These are phyloP conservation scores for Scaptomyza polygonia DNA, from an alignment of 2,888 invertebrate species.

Conservation along the genomic window DNA sequence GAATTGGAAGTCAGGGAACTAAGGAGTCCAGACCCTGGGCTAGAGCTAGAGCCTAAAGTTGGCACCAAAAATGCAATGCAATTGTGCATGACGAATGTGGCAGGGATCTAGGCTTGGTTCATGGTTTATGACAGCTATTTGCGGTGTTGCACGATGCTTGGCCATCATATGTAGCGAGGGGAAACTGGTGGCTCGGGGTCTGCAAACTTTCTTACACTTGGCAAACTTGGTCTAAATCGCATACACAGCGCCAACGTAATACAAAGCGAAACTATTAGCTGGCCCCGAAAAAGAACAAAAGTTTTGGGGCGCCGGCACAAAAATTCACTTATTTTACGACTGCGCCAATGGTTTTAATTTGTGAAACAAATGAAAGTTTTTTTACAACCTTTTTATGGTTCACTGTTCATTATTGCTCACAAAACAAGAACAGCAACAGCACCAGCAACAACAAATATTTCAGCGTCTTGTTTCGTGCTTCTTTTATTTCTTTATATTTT, in stretches of 20 bases:
- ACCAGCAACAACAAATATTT: too few relatives aligned
- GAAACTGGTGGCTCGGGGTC: constrained; percentile 18
- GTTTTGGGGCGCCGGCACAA: constrained; percentile 61
- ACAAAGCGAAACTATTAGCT: constrained; percentile 62
- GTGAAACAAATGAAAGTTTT: constrained; percentile 78
- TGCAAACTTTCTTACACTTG: constrained; percentile 68
- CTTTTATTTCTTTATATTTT: constrained; percentile 21
- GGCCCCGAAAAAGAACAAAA: constrained; percentile 30
- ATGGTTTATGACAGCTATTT: constrained; percentile 76
- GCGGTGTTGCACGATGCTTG: constrained; percentile 61
- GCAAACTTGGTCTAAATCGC: constrained; percentile 58
- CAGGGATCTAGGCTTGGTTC: constrained; percentile 48
- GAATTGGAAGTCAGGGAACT: not conserved
- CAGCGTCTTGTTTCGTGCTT: constrained; percentile 54
- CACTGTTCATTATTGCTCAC: constrained; percentile 71
- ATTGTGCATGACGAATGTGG: constrained; percentile 80
- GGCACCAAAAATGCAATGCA: constrained; percentile 61
- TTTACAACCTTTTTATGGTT: constrained; percentile 79
- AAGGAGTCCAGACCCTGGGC: constrained; percentile 3
- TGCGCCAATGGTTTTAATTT: constrained; percentile 68
- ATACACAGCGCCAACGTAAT: constrained; percentile 64
- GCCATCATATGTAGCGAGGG: constrained; percentile 35
- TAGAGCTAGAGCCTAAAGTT: constrained; percentile 1
- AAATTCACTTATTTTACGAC: constrained; percentile 56
- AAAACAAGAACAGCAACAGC: constrained; percentile 26